Evolutionary conservation across 2,797 vertebrate species (phyloP).

Genomic region (Peromyscus melanophrys): DNA sequence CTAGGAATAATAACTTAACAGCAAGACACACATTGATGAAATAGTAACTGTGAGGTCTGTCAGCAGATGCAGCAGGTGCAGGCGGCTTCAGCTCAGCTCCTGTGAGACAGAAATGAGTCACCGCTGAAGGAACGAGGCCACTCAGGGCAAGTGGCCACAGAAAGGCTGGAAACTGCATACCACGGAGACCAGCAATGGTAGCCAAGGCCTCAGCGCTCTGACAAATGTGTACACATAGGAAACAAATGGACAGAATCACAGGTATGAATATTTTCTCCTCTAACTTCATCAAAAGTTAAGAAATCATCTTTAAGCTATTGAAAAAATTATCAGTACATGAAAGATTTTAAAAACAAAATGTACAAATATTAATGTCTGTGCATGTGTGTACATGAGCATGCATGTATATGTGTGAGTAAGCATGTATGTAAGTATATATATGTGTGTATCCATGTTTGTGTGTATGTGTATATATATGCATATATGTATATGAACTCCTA

Average conservation of each 20-base stretch:
- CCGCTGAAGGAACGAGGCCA: not conserved
- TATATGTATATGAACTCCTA: not conserved
- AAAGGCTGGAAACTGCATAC: slow-evolving; percentile 10
- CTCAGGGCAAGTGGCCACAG: not conserved
- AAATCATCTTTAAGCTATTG: not conserved
- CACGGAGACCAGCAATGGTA: not conserved
- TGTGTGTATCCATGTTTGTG: not conserved
- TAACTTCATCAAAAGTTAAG: not conserved
- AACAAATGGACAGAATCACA: not conserved
- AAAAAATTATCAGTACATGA: no score
- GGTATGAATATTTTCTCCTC: not conserved
- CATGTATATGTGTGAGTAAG: not conserved
- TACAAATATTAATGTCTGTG: not conserved
- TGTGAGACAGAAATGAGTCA: not conserved
- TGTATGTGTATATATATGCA: not conserved
- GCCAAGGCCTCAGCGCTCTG: not conserved
- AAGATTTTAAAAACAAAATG: no score
- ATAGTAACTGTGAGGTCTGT: not conserved
- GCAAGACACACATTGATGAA: not conserved
- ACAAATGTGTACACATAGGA: not conserved
- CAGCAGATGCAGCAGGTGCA: not conserved
- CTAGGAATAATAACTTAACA: not conserved
- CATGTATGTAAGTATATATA: not conserved
- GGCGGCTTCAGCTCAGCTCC: not conserved
- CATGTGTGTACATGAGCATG: not conserved